A percentile compares a stretch with the other conserved stretches of the same genome.
Evolutionary conservation across 2,797 vertebrate genomes (phyloP).

Genomic region (Acrossocheilus wenchowensis): DNA sequence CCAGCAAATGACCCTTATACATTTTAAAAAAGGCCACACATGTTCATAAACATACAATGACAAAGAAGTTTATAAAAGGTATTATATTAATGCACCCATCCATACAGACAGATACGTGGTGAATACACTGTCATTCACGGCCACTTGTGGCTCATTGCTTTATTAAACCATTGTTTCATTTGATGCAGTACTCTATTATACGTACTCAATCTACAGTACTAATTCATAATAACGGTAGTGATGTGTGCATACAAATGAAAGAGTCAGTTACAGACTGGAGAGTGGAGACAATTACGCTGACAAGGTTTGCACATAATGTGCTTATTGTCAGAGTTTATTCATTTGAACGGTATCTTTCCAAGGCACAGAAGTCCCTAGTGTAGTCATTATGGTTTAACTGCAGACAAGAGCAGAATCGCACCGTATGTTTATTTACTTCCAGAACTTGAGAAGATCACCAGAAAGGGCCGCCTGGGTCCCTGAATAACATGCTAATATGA

Average conservation of each 20-base stretch:
- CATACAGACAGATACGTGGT: background rate
- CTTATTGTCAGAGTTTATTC: slow-evolving; percentile 24
- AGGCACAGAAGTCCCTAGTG: slow-evolving; percentile 34
- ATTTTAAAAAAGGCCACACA: background rate
- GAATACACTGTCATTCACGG: background rate
- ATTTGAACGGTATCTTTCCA: slow-evolving; percentile 5
- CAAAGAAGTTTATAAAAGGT: background rate
- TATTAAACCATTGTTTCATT: background rate
- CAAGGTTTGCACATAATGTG: slow-evolving; percentile 10
- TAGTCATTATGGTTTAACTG: slow-evolving; percentile 44
- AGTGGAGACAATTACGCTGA: background rate
- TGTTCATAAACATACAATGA: background rate
- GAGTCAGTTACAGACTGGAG: background rate
- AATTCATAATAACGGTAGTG: slow-evolving; percentile 3
- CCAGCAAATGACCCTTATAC: background rate
- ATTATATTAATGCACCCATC: background rate
- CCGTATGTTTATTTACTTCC: slow-evolving; percentile 22
- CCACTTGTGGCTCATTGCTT: background rate
- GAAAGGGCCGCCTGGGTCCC: background rate
- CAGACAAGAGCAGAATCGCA: slow-evolving; percentile 14
- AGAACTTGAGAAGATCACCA: background rate
- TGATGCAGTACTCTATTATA: background rate
- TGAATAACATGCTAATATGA: slow-evolving; percentile 17
- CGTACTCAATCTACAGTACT: background rate
- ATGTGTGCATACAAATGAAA: slow-evolving; percentile 9